These are phyloP conservation scores for Sitta europaea DNA, from an alignment of 2,113 vertebrate species.

Conservation along the genomic window DNA sequence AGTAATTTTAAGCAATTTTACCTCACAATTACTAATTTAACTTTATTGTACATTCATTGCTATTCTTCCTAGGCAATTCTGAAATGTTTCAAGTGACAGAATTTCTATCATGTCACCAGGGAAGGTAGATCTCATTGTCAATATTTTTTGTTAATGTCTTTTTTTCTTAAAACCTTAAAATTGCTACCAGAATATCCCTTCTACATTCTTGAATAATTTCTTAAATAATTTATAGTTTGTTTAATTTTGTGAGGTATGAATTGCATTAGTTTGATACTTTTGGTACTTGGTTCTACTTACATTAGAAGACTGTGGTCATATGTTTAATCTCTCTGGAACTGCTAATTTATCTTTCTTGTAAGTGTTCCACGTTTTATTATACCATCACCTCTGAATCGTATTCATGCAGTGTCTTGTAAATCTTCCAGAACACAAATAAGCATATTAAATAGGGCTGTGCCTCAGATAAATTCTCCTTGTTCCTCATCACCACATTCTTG, in stretches of 20 bases:
- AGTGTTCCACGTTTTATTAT: not conserved
- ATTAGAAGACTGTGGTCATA: not conserved
- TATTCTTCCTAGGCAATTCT: not conserved
- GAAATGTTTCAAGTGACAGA: not conserved
- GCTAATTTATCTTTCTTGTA: not conserved
- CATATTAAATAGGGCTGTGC: not conserved
- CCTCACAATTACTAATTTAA: not conserved
- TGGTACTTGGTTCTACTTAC: not conserved
- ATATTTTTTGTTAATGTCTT: not conserved
- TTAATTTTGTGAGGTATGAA: not conserved
- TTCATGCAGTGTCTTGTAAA: not conserved
- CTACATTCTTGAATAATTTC: not conserved
- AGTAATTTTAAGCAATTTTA: not conserved
- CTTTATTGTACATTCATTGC: not conserved
- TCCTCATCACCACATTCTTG: not conserved
- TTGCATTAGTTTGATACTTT: not conserved
- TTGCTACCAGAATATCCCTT: not conserved
- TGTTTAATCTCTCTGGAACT: not conserved
- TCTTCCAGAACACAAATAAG: not conserved
- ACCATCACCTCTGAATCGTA: not conserved
- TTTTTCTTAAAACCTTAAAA: not conserved
- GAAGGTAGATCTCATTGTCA: not conserved
- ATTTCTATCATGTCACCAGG: not conserved
- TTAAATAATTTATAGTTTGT: not conserved
- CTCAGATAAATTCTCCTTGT: not conserved